phyloP scores from a whole-genome alignment of 2,888 invertebrate genomes.

The Amphipoea lucens region DNA sequence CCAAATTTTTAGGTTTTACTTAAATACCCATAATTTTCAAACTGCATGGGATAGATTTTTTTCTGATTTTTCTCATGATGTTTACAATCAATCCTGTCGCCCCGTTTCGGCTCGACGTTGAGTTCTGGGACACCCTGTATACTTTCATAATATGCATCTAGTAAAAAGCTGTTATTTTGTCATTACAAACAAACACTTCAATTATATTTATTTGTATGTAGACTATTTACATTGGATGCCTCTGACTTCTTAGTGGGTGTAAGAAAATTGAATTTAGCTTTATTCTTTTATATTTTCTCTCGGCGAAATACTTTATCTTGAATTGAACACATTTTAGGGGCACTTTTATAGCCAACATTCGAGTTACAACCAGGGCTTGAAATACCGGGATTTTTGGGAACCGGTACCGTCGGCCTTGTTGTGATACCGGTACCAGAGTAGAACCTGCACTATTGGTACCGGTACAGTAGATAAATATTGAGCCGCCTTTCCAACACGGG shows the following conservation, averaged over 20 bases:
- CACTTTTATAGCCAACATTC: neutral
- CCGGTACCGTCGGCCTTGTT: neutral
- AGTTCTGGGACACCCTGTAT: too few species aligned
- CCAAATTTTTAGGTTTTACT: too few species aligned
- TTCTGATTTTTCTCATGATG: too few species aligned
- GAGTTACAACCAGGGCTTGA: neutral
- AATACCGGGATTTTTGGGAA: neutral
- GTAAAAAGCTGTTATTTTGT: neutral
- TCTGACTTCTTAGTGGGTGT: neutral
- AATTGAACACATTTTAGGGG: neutral
- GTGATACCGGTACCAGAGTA: neutral
- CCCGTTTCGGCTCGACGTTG: too few species aligned
- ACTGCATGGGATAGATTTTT: too few species aligned
- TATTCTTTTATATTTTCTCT: neutral
- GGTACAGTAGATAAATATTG: too few species aligned
- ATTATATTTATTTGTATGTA: neutral
- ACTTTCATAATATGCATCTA: neutral
- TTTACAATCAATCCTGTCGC: too few species aligned
- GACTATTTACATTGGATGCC: conserved; percentile 21
- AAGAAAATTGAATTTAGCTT: neutral
- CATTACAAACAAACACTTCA: neutral
- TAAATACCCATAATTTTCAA: too few species aligned
- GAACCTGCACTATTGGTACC: neutral
- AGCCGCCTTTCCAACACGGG: too few species aligned
- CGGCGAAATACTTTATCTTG: conserved; percentile 4